Conservation (phyloP, 2,113 vertebrate species). For the Toxostoma redivivum region DNA sequence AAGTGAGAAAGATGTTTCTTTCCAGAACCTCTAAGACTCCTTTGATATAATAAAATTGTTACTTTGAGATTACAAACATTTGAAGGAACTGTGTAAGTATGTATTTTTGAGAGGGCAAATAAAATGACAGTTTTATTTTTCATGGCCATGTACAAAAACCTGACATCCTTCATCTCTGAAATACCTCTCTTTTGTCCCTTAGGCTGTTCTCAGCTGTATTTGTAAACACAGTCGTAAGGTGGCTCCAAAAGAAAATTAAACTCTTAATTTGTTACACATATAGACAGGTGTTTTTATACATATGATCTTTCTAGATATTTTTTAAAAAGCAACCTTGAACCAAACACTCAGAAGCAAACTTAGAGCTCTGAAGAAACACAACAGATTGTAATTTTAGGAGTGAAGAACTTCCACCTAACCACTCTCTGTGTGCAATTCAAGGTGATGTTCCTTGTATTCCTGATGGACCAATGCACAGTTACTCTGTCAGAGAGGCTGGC, state of each 20-base stretch:
- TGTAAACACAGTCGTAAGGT: neutral
- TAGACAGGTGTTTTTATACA: rapidly evolving
- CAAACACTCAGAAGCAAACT: neutral
- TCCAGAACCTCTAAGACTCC: neutral
- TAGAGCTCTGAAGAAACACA: neutral
- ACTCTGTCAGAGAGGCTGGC: neutral
- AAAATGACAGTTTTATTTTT: neutral
- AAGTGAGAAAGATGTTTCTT: neutral
- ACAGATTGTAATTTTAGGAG: rapidly evolving
- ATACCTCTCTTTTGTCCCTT: neutral
- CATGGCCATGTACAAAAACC: neutral
- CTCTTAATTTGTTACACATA: neutral
- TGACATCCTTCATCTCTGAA: neutral
- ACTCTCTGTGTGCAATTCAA: neutral
- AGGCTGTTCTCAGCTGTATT: neutral
- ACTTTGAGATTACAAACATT: neutral
- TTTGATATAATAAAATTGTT: neutral
- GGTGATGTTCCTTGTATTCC: neutral
- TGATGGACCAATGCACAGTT: neutral
- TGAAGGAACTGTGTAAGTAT: neutral
- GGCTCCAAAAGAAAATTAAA: neutral
- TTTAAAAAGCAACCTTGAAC: neutral
- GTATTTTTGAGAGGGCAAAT: neutral
- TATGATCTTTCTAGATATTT: neutral
- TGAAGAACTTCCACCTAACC: neutral